A percentile compares a stretch with the other conserved stretches of the same genome.
These are phyloP conservation scores for Thymelicus acteon DNA, from an alignment of 2,888 invertebrate genomes.

Conservation along the genomic window DNA sequence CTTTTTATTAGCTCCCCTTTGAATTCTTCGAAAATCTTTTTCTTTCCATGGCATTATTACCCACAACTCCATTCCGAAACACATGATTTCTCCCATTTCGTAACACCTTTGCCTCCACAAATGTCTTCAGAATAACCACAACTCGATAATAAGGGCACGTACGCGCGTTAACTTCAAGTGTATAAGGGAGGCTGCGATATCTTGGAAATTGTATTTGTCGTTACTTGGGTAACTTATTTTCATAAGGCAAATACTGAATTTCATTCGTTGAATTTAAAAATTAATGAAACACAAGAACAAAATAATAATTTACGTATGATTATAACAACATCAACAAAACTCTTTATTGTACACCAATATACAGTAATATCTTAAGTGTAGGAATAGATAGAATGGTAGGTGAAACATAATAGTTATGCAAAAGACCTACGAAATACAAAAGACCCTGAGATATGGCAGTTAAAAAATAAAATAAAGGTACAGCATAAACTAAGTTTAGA, in stretches of 20 bases:
- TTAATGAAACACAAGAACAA: no score
- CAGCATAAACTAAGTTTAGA: no score
- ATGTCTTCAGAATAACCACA: constrained; percentile 22
- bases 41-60: constrained; percentile 6
- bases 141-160: constrained; percentile 24
- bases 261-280: background rate
- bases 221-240: constrained; percentile 12
- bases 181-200: constrained; percentile 21
- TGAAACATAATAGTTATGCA: no score
- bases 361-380: no score
- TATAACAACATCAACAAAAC: no score
- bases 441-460: no score
- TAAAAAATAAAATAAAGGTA: no score
- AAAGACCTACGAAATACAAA: no score
- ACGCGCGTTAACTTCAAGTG: constrained; percentile 21
- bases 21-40: background rate
- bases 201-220: constrained; percentile 27
- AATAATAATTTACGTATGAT: no score
- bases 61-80: constrained; percentile 15
- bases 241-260: background rate
- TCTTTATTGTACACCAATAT: no score
- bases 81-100: constrained; percentile 15
- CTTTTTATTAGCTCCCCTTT: background rate
- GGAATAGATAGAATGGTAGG: no score
- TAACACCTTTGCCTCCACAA: constrained; percentile 26